Base-by-base conservation (phyloP, 2,113 vertebrate species). In the Synchiropus splendidus region DNA sequence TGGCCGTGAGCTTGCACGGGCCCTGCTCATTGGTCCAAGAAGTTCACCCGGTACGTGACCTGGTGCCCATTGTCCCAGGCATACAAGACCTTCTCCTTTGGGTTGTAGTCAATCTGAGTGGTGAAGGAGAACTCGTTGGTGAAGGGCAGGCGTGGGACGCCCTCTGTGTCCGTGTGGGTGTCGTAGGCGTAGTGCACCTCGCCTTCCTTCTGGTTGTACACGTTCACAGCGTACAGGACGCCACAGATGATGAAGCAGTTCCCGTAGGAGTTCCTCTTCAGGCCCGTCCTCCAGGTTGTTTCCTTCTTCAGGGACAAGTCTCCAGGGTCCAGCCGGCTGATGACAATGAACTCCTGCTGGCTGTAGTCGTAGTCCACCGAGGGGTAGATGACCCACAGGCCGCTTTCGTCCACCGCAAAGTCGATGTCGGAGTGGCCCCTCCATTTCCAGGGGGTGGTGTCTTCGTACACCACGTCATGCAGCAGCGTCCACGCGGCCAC, bases 11-110 rank as follows among this genome's bases (percentile, higher is more conserved):
- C 48, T 45, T 15, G 12, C 13, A 38, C 3, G 14, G 18, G 39
- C 18, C 51, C 38, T 15, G 42, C 6, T 56, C 72, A 86, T 86
- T 88, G 91, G 52, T 83, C 86, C 33, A 92, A 86, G 0, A 98
- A 98, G 75, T 72, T 84, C 11, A 98, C 81, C 39, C 50, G 68
- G 2, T 98, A 98, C 0, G 89, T 98, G 58, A 98, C 74, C 82
- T 98, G 95, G 54, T 97, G 88, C 45, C 95, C 94, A 2, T 97
- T 97, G 86, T 98, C 95, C 95, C 95, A 98, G 45, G 92, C 92
- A 0, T 97, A 98, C 30, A 98, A 84, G 54, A 94, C 72, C 42
- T 89, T 92, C 70, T 98, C 95, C 72, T 89, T 92, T 40, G 95
- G 95, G 72, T 96, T 98, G 78, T 98, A 98, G 88, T 98, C 93